Percentiles rank a stretch among this genome's conserved stretches.
Evolutionary conservation across 2,797 vertebrate genomes (phyloP).

Genomic region (Rhyacichthys aspro): DNA sequence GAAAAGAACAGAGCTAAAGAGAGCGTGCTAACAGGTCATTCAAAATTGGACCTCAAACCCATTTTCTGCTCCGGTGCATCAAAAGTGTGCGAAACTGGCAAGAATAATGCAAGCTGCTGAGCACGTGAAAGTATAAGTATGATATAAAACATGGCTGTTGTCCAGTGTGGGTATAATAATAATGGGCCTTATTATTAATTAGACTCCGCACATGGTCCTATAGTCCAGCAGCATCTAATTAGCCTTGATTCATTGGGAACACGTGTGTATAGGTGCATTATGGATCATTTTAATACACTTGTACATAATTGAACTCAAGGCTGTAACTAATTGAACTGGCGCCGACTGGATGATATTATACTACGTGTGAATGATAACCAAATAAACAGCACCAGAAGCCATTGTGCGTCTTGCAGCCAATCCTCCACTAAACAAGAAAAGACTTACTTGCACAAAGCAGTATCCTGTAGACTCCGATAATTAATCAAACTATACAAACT

Average conservation of each 20-base stretch:
- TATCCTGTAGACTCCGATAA: constrained; percentile 41
- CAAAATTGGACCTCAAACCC: too few relatives aligned
- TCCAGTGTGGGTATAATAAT: background rate
- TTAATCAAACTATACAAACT: constrained; percentile 65
- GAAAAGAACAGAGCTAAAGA: constrained; percentile 1
- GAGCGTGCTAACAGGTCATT: background rate
- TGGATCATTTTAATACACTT: constrained; percentile 7
- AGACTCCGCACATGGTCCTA: background rate
- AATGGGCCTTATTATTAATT: constrained; percentile 2
- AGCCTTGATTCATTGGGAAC: constrained; percentile 8
- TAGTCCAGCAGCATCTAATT: constrained; percentile 6
- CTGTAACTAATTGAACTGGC: background rate
- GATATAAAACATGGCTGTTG: constrained; percentile 2
- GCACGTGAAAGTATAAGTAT: too few relatives aligned
- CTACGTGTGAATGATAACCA: constrained; percentile 14
- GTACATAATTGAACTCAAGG: constrained; percentile 5
- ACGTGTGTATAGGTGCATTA: constrained; percentile 9
- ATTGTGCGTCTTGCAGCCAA: constrained; percentile 29
- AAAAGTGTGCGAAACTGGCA: too few relatives aligned
- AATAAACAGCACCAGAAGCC: constrained; percentile 28
- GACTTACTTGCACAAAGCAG: constrained; percentile 39
- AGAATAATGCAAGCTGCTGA: too few relatives aligned
- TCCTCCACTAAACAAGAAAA: constrained; percentile 42
- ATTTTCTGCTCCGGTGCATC: too few relatives aligned
- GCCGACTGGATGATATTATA: background rate